phyloP scores from a whole-genome alignment of 2,888 invertebrate species.

The Keiferia lycopersicella region DNA sequence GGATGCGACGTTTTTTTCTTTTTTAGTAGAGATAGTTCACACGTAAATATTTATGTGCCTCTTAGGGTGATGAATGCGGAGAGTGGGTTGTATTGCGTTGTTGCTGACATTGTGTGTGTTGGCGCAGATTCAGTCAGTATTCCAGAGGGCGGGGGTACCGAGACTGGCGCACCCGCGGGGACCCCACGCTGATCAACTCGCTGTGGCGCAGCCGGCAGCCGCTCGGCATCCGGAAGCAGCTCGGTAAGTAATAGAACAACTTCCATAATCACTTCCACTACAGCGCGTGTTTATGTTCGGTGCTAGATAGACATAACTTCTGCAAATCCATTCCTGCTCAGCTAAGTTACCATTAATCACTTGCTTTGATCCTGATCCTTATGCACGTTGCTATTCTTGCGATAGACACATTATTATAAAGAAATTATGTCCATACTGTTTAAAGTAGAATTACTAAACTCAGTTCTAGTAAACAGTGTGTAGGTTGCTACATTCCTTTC shows the following conservation, averaged over 20 bases:
- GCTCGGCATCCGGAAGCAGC: constrained; percentile 84
- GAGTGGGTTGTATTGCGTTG: constrained; percentile 35
- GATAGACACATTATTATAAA: too few species aligned
- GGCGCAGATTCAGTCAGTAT: constrained; percentile 81
- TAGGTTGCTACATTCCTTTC: too few species aligned
- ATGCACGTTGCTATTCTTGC: too few species aligned
- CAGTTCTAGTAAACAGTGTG: too few species aligned
- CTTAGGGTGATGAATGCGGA: constrained; percentile 27
- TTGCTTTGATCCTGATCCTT: too few species aligned
- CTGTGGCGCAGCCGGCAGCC: constrained; percentile 88
- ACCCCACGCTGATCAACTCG: constrained; percentile 87
- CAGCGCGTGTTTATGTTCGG: not conserved
- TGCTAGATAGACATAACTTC: not conserved
- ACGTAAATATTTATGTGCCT: constrained; percentile 36
- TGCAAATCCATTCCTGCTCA: not conserved
- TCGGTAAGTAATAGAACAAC: constrained; percentile 66
- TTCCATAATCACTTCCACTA: not conserved
- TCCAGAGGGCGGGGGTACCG: constrained; percentile 84
- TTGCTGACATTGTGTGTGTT: constrained; percentile 39
- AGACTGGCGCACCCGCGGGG: constrained; percentile 86
- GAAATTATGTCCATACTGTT: too few species aligned
- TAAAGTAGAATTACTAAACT: too few species aligned
- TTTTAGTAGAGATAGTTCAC: constrained; percentile 59
- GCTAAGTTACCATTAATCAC: too few species aligned
- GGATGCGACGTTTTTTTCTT: constrained; percentile 56